phyloP scores from a whole-genome alignment of 1,140 invertebrate species.

The Drosophila mayri region DNA sequence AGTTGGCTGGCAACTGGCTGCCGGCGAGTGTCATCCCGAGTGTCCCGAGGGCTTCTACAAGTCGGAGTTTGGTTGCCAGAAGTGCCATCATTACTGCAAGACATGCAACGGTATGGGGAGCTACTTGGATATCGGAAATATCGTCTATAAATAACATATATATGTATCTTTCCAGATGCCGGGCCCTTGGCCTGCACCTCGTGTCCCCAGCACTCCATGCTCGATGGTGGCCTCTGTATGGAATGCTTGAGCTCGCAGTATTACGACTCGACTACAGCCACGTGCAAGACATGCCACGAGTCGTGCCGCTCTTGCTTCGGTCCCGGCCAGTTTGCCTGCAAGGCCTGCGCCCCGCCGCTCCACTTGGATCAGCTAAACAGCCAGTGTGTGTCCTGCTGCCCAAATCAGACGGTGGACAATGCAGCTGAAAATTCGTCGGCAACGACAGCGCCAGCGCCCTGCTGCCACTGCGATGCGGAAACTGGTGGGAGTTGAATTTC shows the following conservation, averaged over 20 bases:
- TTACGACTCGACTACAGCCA: slow-evolving; percentile 89
- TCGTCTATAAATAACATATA: too few species aligned
- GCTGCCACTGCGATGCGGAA: slow-evolving; percentile 81
- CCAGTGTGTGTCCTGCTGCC: slow-evolving; percentile 90
- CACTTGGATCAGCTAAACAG: slow-evolving; percentile 89
- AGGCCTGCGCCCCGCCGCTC: slow-evolving; percentile 88
- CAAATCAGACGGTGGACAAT: slow-evolving; percentile 72
- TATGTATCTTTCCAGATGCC: slow-evolving; percentile 85
- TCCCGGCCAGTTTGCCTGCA: slow-evolving; percentile 89
- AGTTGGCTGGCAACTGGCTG: slow-evolving; percentile 90
- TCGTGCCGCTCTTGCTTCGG: slow-evolving; percentile 90
- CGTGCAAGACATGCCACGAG: slow-evolving; percentile 89
- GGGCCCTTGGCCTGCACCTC: slow-evolving; percentile 90
- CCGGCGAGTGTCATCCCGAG: slow-evolving; percentile 92
- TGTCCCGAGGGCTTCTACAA: slow-evolving; percentile 94
- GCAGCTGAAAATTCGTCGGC: slow-evolving; percentile 85
- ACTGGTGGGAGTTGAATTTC: slow-evolving; percentile 86
- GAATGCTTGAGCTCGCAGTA: slow-evolving; percentile 90
- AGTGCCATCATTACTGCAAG: slow-evolving; percentile 93
- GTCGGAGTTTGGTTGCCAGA: slow-evolving; percentile 91
- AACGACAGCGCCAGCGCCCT: slow-evolving; percentile 17
- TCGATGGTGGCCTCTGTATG: slow-evolving; percentile 90
- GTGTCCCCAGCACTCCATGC: slow-evolving; percentile 89
- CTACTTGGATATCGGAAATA: background rate
- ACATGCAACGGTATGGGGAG: slow-evolving; percentile 89